Percentiles rank a stretch among this genome's conserved stretches.
Evolutionary conservation across 2,797 vertebrate genomes (phyloP).

Genomic region (Salmo trutta): DNA sequence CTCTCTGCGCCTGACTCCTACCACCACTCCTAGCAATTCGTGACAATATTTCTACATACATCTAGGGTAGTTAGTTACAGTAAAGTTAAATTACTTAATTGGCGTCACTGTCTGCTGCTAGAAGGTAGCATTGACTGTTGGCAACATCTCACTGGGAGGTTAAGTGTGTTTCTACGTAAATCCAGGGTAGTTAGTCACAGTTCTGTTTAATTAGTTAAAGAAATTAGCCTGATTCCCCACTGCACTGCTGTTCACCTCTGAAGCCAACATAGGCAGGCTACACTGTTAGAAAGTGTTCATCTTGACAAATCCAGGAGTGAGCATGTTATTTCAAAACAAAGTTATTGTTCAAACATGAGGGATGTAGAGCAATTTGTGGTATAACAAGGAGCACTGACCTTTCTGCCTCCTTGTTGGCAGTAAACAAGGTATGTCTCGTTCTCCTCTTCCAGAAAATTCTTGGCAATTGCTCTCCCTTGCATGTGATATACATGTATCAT

Average conservation of each 20-base stretch:
- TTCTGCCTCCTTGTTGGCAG: constrained; percentile 22
- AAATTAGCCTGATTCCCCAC: constrained; percentile 20
- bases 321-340: not conserved
- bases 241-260: constrained; percentile 11
- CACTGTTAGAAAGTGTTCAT: not conserved
- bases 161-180: constrained; percentile 1
- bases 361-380: not conserved
- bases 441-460: constrained; percentile 24
- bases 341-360: not conserved
- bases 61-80: not conserved
- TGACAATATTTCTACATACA: not conserved
- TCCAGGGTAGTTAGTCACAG: constrained; percentile 14
- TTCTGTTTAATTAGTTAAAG: constrained; percentile 4
- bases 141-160: not conserved
- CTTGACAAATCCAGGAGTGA: not conserved
- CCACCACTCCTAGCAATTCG: no score
- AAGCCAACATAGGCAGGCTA: not conserved
- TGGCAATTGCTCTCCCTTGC: constrained; percentile 30
- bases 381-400: constrained; percentile 5
- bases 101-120: not conserved
- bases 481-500: constrained; percentile 15
- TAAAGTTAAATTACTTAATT: not conserved
- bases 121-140: not conserved
- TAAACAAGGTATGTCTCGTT: constrained; percentile 10
- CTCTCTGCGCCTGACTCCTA: no score